Percentiles rank a stretch among this genome's conserved stretches.
Evolutionary conservation across 2,797 vertebrate genomes (phyloP).

Genomic region (Schizopygopsis malacanthus): DNA sequence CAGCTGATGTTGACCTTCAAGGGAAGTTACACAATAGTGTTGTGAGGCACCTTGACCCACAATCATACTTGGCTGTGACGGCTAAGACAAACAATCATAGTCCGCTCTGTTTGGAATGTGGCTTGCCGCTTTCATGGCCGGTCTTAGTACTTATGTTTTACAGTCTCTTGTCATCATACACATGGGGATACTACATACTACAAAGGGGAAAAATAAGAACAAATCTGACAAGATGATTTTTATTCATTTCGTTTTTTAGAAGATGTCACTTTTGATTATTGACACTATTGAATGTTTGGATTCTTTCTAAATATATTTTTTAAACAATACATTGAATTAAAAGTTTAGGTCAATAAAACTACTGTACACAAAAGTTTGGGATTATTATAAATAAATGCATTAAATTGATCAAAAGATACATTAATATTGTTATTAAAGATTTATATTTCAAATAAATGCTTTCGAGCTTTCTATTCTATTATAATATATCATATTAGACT

Average conservation of each 20-base stretch:
- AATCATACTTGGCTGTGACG: constrained; percentile 24
- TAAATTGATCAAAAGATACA: not conserved
- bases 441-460: not conserved
- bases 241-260: not conserved
- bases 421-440: not conserved
- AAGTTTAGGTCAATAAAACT: not conserved
- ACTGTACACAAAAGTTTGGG: not conserved
- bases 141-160: constrained; percentile 10
- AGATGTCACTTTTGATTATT: not conserved
- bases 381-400: not conserved
- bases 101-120: constrained; percentile 33
- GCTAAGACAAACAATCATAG: constrained; percentile 33
- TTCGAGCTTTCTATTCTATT: not conserved
- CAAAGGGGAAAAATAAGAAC: not conserved
- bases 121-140: not conserved
- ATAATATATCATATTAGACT: too few species aligned
- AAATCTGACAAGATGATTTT: not conserved
- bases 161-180: not conserved
- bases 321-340: not conserved
- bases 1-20: constrained; percentile 45
- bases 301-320: not conserved
- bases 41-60: constrained; percentile 27
- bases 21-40: constrained; percentile 33
- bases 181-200: not conserved
- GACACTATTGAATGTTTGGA: not conserved